A percentile compares a stretch with the other conserved stretches of the same genome.
phyloP scores from a whole-genome alignment of 2,888 invertebrate species.

The Pocota personata region DNA sequence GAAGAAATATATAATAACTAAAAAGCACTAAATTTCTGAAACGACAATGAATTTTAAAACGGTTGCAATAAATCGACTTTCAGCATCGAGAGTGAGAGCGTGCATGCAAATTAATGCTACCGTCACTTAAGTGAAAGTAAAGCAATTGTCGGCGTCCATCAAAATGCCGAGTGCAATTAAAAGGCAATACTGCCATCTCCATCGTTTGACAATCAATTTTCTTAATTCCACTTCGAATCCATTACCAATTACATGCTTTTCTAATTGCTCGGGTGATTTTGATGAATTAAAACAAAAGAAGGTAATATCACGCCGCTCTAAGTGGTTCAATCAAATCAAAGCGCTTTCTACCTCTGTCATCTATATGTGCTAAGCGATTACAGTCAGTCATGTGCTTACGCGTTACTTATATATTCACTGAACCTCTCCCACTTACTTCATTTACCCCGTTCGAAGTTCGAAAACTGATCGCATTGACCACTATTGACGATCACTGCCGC shows the following conservation, averaged over 20 bases:
- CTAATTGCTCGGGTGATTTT: constrained; percentile 61
- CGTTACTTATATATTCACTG: constrained; percentile 29
- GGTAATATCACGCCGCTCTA: constrained; percentile 54
- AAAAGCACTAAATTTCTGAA: too few relatives aligned
- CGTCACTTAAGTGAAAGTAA: constrained; percentile 46
- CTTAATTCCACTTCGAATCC: constrained; percentile 55
- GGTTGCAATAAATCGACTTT: not conserved
- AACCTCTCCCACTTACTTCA: constrained; percentile 42
- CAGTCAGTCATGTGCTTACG: constrained; percentile 25
- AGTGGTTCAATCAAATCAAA: constrained; percentile 47
- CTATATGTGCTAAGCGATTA: constrained; percentile 15
- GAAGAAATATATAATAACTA: too few relatives aligned
- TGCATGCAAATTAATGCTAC: constrained; percentile 25
- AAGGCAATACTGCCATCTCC: constrained; percentile 22
- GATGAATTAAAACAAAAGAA: constrained; percentile 56
- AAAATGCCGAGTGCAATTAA: constrained; percentile 21
- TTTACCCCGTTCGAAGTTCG: constrained; percentile 11
- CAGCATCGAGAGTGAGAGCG: not conserved
- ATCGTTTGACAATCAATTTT: constrained; percentile 49
- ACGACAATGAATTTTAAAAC: not conserved
- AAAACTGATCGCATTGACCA: constrained; percentile 11
- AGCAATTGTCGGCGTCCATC: constrained; percentile 29
- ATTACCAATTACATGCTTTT: constrained; percentile 53
- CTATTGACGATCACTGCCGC: not conserved
- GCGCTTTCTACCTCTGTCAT: constrained; percentile 58